phyloP scores from a whole-genome alignment of 2,797 vertebrate species.

The Amblyopsis hoosieri region DNA sequence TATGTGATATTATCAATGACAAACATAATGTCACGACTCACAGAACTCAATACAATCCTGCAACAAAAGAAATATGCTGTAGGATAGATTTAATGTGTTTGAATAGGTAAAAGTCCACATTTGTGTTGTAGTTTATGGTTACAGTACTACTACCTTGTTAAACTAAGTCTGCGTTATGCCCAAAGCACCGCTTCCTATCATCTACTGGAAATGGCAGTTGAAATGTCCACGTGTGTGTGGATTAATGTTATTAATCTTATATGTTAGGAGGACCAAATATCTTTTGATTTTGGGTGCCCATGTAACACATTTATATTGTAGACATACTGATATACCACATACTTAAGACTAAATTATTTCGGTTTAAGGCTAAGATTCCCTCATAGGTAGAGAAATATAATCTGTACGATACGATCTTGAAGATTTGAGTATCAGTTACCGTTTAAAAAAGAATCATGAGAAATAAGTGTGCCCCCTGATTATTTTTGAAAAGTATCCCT shows the following conservation, averaged over 20 bases:
- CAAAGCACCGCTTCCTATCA: too few species aligned
- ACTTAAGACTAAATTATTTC: too few species aligned
- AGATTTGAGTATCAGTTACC: conserved; percentile 58
- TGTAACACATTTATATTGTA: background rate
- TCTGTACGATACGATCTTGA: conserved; percentile 22
- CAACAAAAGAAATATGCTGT: background rate
- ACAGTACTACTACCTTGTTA: too few species aligned
- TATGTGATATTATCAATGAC: background rate
- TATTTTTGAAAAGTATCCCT: conserved; percentile 79
- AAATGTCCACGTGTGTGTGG: background rate
- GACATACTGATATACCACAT: too few species aligned
- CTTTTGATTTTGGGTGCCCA: conserved; percentile 11
- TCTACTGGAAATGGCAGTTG: too few species aligned
- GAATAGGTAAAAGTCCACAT: background rate
- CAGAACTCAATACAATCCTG: background rate
- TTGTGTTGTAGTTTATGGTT: background rate
- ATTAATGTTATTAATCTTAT: background rate
- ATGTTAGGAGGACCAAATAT: conserved; percentile 35
- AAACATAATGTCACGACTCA: background rate
- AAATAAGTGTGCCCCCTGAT: conserved; percentile 76
- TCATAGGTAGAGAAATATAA: conserved; percentile 16
- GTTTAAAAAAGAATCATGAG: conserved; percentile 69
- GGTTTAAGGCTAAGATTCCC: conserved; percentile 22
- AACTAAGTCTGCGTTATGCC: too few species aligned
- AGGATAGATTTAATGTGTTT: background rate